These are phyloP conservation scores for Heloderma charlesbogerti DNA, from an alignment of 2,113 vertebrate species.

Conservation along the genomic window DNA sequence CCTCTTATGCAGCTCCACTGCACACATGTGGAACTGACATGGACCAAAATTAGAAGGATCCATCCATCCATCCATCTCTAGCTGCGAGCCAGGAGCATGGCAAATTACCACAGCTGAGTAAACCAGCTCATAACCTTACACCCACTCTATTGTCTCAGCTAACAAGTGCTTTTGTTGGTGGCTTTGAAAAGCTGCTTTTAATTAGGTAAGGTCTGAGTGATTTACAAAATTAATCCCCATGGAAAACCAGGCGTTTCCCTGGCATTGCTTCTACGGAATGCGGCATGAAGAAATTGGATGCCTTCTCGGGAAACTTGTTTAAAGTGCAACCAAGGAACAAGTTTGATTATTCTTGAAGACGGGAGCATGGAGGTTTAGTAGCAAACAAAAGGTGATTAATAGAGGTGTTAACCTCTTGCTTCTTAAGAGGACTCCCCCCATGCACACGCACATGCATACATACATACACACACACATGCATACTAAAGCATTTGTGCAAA, in stretches of 20 bases:
- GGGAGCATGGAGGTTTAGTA: not conserved
- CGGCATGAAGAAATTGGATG: not conserved
- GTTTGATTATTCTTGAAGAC: not conserved
- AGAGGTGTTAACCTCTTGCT: not conserved
- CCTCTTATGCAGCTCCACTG: too few relatives aligned
- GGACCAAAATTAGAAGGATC: not conserved
- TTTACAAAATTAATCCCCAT: conserved; percentile 19
- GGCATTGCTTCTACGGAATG: not conserved
- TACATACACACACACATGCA: not conserved
- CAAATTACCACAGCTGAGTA: conserved; percentile 3
- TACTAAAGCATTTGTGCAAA: not conserved
- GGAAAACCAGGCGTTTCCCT: not conserved
- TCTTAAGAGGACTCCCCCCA: not conserved
- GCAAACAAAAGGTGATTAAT: not conserved
- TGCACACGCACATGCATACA: not conserved
- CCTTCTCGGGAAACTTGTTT: not conserved
- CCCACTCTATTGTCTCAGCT: not conserved
- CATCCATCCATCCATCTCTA: not conserved
- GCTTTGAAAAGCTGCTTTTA: conserved; percentile 9
- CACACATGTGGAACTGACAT: not conserved
- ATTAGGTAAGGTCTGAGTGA: conserved; percentile 31
- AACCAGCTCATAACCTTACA: conserved; percentile 4
- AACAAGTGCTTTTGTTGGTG: conserved; percentile 23
- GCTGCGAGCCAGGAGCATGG: not conserved
- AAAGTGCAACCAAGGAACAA: not conserved